Conservation (phyloP, 2,113 vertebrate species). For the Sylvia atricapilla region DNA sequence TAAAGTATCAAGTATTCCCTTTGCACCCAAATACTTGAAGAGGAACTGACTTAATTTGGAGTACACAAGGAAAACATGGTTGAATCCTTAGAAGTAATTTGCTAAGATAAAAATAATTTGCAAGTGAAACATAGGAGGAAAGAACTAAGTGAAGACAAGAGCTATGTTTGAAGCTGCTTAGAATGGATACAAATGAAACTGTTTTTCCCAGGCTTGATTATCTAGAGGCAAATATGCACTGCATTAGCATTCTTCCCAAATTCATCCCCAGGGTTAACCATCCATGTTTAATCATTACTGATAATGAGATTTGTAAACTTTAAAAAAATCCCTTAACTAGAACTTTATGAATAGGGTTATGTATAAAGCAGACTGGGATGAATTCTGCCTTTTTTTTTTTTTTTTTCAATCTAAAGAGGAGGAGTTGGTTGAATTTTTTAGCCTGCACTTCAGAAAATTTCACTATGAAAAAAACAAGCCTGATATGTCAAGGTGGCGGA, state of each 20-base stretch:
- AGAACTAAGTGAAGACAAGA: neutral
- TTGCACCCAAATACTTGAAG: neutral
- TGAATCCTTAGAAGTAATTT: neutral
- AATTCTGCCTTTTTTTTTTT: neutral
- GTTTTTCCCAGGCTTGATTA: conserved; percentile 24
- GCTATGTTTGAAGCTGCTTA: neutral
- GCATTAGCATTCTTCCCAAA: conserved; percentile 52
- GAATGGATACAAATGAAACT: conserved; percentile 9
- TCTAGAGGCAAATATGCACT: conserved; percentile 12
- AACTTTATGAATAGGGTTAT: conserved; percentile 3
- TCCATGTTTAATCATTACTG: conserved; percentile 44
- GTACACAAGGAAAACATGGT: neutral
- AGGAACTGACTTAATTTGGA: neutral
- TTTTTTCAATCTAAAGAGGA: neutral
- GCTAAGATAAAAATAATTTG: neutral
- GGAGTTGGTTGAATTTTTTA: neutral
- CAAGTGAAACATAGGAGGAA: neutral
- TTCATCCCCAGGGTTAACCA: conserved; percentile 46
- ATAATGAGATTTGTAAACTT: conserved; percentile 46
- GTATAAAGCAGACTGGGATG: neutral
- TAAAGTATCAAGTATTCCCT: neutral
- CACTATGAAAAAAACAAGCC: neutral
- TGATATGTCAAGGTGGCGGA: neutral
- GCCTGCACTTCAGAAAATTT: neutral
- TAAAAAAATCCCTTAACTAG: conserved; percentile 22